Conservation (phyloP, 2,888 invertebrate genomes). For the Aporophyla lueneburgensis region DNA sequence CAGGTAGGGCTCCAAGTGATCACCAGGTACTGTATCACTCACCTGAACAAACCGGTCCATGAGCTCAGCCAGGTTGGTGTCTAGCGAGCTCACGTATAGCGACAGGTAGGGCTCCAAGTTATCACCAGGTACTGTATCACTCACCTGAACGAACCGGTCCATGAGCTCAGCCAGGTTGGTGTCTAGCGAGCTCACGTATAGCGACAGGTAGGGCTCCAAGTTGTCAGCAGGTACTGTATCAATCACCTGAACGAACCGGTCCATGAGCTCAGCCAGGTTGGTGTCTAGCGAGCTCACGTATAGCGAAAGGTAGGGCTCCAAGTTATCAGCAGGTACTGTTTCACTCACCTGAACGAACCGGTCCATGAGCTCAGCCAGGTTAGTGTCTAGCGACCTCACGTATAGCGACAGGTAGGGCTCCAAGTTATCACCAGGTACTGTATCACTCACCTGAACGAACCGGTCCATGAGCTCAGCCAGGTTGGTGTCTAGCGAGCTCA, state of each 20-base stretch:
- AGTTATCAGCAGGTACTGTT: slow-evolving; percentile 78
- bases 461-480: slow-evolving; percentile 96
- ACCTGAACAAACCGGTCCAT: slow-evolving; percentile 96
- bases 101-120: slow-evolving; percentile 97
- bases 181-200: slow-evolving; percentile 98
- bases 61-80: slow-evolving; percentile 96
- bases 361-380: slow-evolving; percentile 96
- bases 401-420: slow-evolving; percentile 98
- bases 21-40: slow-evolving; percentile 1
- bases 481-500: slow-evolving; percentile 98
- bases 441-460: slow-evolving; percentile 92
- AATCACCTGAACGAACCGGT: slow-evolving; percentile 93
- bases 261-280: slow-evolving; percentile 96
- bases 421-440: slow-evolving; percentile 87
- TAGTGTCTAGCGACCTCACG: slow-evolving; percentile 98
- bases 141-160: slow-evolving; percentile 94
- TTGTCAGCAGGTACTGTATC: not conserved
- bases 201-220: slow-evolving; percentile 98
- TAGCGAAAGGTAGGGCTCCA: slow-evolving; percentile 98
- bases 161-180: slow-evolving; percentile 96
- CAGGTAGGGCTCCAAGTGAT: slow-evolving; percentile 96
- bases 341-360: slow-evolving; percentile 93
- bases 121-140: not conserved
- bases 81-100: slow-evolving; percentile 98
- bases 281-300: slow-evolving; percentile 98